Percentiles rank a stretch among this genome's conserved stretches.
These are phyloP conservation scores for Tympanuchus pallidicinctus DNA, from an alignment of 2,113 vertebrate genomes.

Conservation along the genomic window DNA sequence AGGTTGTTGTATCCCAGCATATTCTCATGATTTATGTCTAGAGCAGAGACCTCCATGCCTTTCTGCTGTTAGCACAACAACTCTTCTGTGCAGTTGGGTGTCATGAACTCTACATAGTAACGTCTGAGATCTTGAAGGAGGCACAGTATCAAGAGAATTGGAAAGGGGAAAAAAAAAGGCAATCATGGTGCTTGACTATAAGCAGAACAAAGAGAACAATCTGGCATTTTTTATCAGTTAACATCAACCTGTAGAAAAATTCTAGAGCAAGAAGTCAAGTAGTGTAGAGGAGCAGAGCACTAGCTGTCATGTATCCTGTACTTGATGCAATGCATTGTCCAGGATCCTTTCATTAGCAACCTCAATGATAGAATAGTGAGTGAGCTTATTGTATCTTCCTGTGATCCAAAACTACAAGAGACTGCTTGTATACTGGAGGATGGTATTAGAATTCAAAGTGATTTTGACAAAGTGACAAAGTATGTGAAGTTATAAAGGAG, in stretches of 20 bases:
- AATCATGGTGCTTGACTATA: neutral
- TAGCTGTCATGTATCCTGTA: neutral
- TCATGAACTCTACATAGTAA: neutral
- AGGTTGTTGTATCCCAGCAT: neutral
- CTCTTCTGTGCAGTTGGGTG: neutral
- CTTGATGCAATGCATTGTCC: neutral
- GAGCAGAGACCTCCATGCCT: neutral
- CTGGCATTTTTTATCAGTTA: slow-evolving; percentile 3
- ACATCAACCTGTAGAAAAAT: slow-evolving; percentile 38
- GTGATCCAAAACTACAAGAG: neutral
- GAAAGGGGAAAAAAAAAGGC: neutral
- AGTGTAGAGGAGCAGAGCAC: neutral
- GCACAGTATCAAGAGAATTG: neutral
- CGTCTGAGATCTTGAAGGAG: neutral
- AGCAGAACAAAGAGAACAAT: slow-evolving; percentile 15
- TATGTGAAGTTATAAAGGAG: neutral
- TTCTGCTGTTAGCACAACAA: neutral
- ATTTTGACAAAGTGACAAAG: neutral
- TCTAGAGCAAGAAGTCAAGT: slow-evolving; percentile 22
- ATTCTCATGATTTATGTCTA: neutral
- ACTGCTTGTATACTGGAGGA: neutral
- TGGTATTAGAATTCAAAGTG: neutral
- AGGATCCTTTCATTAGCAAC: slow-evolving; percentile 31
- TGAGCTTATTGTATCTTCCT: neutral
- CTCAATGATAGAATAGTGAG: neutral